phyloP scores from a whole-genome alignment of 2,113 vertebrate species.

The Plecotus auritus region DNA sequence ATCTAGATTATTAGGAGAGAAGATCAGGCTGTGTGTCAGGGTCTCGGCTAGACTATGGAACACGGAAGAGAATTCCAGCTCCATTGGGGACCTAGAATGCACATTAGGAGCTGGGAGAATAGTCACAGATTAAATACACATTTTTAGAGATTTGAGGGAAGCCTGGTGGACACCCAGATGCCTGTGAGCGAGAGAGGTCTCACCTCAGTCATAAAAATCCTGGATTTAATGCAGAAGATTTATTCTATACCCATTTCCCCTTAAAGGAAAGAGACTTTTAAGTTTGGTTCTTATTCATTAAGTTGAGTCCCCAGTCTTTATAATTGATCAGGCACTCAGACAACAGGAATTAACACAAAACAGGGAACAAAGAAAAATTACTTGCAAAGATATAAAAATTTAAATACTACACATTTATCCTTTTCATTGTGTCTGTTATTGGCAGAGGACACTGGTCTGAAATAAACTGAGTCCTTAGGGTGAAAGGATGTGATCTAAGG shows the following conservation, averaged over 20 bases:
- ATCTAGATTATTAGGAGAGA: not conserved
- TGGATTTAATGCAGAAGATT: not conserved
- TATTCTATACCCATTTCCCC: not conserved
- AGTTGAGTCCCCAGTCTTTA: not conserved
- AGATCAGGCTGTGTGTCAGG: not conserved
- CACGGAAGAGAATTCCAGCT: not conserved
- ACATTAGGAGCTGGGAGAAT: not conserved
- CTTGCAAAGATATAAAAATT: not conserved
- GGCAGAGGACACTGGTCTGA: not conserved
- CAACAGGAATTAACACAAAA: not conserved
- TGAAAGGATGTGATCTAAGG: not conserved
- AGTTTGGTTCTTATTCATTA: not conserved
- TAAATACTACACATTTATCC: not conserved
- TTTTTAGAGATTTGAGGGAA: not conserved
- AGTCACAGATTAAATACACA: not conserved
- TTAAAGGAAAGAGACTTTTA: not conserved
- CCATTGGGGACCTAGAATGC: not conserved
- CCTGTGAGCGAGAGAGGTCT: not conserved
- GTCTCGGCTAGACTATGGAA: not conserved
- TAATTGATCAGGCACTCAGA: not conserved
- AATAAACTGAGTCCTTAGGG: not conserved
- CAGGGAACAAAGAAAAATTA: not conserved
- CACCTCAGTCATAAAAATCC: not conserved
- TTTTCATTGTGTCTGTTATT: not conserved
- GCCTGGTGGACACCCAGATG: not conserved